These are phyloP conservation scores for Rugalucina vietnamica DNA, from an alignment of 2,888 invertebrate species.

Conservation along the genomic window DNA sequence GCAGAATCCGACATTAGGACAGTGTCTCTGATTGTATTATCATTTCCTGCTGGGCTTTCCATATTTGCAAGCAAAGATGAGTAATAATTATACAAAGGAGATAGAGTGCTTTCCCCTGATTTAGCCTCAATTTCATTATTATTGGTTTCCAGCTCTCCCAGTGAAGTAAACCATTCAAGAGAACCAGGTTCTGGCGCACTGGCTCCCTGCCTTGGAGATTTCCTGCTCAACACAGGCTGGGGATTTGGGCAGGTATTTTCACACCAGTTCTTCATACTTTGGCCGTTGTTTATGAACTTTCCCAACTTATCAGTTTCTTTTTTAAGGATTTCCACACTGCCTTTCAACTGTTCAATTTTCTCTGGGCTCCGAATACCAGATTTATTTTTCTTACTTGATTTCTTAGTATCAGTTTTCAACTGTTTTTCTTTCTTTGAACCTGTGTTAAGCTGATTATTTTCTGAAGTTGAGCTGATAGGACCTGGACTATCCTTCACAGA, in stretches of 20 bases:
- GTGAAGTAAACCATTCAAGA: neutral
- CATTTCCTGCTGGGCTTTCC: too few relatives aligned
- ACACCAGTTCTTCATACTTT: neutral
- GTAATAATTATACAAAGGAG: too few relatives aligned
- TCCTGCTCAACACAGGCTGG: neutral
- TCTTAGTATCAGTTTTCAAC: neutral
- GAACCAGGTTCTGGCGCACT: neutral
- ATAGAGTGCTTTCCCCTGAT: too few relatives aligned
- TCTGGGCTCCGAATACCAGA: neutral
- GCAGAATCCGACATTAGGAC: neutral
- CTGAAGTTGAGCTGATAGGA: too few relatives aligned
- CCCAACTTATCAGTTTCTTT: neutral
- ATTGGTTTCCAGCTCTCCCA: too few relatives aligned
- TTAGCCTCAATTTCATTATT: too few relatives aligned
- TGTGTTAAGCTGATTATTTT: too few relatives aligned
- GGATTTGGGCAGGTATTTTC: constrained; percentile 33
- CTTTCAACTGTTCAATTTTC: neutral
- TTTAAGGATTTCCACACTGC: neutral
- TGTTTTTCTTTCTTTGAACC: too few relatives aligned
- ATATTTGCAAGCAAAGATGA: too few relatives aligned
- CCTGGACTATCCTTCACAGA: too few relatives aligned
- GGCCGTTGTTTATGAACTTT: neutral
- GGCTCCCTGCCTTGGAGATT: neutral
- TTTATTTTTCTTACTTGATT: neutral
- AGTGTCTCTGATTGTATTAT: too few relatives aligned